Evolutionary conservation across 2,888 invertebrate species (phyloP).

Genomic region (Scaptomyza cyrtandrae): DNA sequence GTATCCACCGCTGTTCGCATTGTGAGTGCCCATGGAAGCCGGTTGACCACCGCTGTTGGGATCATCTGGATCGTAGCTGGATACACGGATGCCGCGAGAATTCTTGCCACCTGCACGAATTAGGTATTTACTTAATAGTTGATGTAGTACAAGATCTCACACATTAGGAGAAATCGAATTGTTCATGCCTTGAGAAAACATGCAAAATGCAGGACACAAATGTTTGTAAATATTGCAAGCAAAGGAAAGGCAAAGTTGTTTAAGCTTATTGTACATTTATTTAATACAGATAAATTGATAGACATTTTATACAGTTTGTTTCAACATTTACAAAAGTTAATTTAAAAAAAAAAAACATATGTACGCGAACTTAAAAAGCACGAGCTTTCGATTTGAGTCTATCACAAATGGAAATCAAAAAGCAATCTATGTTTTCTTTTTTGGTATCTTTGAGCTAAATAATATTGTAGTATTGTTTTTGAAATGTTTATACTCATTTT

Average conservation of each 20-base stretch:
- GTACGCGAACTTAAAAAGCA: slow-evolving; percentile 54
- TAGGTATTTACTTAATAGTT: slow-evolving; percentile 45
- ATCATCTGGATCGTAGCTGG: slow-evolving; percentile 89
- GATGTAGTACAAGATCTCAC: slow-evolving; percentile 1
- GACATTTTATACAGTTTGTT: slow-evolving; percentile 70
- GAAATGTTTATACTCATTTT: slow-evolving; percentile 31
- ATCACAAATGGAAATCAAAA: slow-evolving; percentile 66
- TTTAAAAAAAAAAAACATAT: slow-evolving; percentile 30
- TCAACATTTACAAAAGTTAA: slow-evolving; percentile 71
- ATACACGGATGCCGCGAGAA: slow-evolving; percentile 88
- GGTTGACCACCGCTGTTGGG: slow-evolving; percentile 82
- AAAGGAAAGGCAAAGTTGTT: slow-evolving; percentile 41
- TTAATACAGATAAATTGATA: slow-evolving; percentile 57
- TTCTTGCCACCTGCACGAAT: slow-evolving; percentile 86
- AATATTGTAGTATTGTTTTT: slow-evolving; percentile 39
- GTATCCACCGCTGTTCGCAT: slow-evolving; percentile 81
- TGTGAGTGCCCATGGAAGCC: slow-evolving; percentile 27
- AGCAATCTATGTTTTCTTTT: slow-evolving; percentile 39
- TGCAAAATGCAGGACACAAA: slow-evolving; percentile 44
- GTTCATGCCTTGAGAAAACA: slow-evolving; percentile 49
- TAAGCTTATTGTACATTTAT: slow-evolving; percentile 77
- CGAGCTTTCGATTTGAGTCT: slow-evolving; percentile 58
- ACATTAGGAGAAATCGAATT: slow-evolving; percentile 19
- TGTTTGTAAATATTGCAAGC: slow-evolving; percentile 25
- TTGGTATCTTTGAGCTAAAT: slow-evolving; percentile 68